These are phyloP conservation scores for Ornithoptera priamus DNA, from an alignment of 2,888 invertebrate species.

Conservation along the genomic window DNA sequence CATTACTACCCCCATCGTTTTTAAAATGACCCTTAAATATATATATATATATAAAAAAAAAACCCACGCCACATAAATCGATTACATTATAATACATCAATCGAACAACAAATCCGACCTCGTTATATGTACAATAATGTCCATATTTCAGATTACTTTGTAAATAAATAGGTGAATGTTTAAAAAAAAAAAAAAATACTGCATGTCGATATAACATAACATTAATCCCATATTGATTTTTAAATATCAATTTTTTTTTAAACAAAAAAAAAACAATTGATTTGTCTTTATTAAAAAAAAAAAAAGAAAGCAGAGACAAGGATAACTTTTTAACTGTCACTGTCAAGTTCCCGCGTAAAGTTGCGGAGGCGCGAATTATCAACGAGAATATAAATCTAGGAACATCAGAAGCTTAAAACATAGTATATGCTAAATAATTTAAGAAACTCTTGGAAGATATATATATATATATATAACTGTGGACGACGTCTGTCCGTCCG, in stretches of 20 bases:
- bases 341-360: constrained; percentile 27
- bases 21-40: no score
- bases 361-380: constrained; percentile 44
- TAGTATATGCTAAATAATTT: constrained; percentile 68
- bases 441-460: constrained; percentile 52
- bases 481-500: background rate
- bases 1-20: no score
- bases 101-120: background rate
- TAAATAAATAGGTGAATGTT: background rate
- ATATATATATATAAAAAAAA: background rate
- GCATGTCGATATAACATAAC: background rate
- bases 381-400: constrained; percentile 71
- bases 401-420: constrained; percentile 72
- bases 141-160: background rate
- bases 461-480: background rate
- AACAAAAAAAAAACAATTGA: background rate
- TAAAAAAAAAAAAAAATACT: constrained; percentile 1
- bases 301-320: background rate
- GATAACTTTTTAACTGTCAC: background rate
- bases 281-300: background rate
- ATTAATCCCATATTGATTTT: no score
- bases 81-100: background rate
- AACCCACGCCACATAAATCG: background rate
- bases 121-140: background rate
- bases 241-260: background rate